Percentiles rank a stretch among this genome's conserved stretches.
phyloP scores from a whole-genome alignment of 2,797 vertebrate genomes.

The Channallabes apus region DNA sequence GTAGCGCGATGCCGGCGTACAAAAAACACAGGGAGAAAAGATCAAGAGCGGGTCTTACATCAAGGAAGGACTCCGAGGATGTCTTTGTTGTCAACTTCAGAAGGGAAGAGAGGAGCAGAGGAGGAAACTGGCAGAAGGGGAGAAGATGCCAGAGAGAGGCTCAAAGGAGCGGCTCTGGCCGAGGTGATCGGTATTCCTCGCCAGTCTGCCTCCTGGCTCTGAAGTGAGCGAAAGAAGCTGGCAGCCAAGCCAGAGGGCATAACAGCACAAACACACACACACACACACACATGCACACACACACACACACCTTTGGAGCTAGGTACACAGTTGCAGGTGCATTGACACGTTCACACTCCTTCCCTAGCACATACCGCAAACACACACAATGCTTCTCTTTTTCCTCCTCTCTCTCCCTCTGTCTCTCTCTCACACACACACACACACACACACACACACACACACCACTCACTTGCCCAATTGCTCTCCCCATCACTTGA shows the following conservation, averaged over 20 bases:
- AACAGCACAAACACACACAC: conserved; percentile 85
- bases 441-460: neutral
- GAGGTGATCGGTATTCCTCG: conserved; percentile 99
- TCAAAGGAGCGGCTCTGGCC: conserved; percentile 99
- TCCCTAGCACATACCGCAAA: neutral
- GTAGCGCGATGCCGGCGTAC: conserved; percentile 98
- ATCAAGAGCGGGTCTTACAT: conserved; percentile 99
- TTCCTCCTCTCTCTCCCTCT: neutral
- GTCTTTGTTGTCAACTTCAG: conserved; percentile 99
- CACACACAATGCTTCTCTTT: neutral
- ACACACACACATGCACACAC: conserved; percentile 82
- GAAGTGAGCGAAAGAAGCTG: conserved; percentile 99
- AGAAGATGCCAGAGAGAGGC: conserved; percentile 99
- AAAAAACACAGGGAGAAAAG: conserved; percentile 96
- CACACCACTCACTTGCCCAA: no score
- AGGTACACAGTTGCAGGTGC: conserved; percentile 51
- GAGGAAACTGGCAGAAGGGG: conserved; percentile 99
- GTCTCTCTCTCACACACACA: neutral
- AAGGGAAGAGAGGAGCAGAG: conserved; percentile 99
- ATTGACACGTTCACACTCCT: conserved; percentile 41
- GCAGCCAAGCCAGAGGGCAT: conserved; percentile 99
- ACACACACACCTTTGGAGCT: conserved; percentile 88
- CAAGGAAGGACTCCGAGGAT: conserved; percentile 99
- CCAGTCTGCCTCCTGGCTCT: conserved; percentile 99
- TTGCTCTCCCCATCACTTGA: no score